Base-by-base conservation (phyloP, 2,797 vertebrate species). In the Pteronotus mesoamericanus region DNA sequence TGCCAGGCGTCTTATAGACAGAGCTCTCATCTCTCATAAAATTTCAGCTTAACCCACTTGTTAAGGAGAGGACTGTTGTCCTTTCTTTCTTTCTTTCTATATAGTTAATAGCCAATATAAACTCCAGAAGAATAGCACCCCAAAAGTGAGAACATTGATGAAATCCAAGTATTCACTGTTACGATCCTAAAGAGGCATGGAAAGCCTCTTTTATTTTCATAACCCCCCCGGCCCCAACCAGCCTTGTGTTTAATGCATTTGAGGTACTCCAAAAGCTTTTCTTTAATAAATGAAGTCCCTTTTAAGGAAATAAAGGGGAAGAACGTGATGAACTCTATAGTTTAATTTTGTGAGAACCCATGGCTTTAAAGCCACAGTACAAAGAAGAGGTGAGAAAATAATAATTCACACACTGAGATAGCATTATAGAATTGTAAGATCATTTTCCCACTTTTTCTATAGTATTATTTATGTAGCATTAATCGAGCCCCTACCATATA, bases 351-450 rank as follows among this genome's bases (percentile, higher is more conserved):
- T 86, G 78, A 92, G 51, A 21, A 22, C 57, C 19, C 44, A 4
- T 69, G 59, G 29, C 26, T 78, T 91, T 80, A 83, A 69, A 93
- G 53, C 22, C 74, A 93, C 2, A 37, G 39, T 84, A 37, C 16
- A 48, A 53, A 89, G 51, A 39, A 83, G 9, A 85, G 83, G 79
- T 42, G 69, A 89, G 96, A 93, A 95, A 96, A 59, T 46, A 94
- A 39, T 61, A 90, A 83, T 83, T 92, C 55, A 61, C 24, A 53
- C 80, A 80, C 91, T 8, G 55, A 80, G 44, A 91, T 48, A 88
- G 44, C 34, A 85, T 84, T 48, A 80, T 8, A 57, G 39, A 68
- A 66, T 68, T 80, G 24, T 26, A 88, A 88, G 93, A 72, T 26
- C 6, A n/a, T 51, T 77, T 95, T 29, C 14, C 71, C 37, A 77